Percentiles rank a stretch among this genome's conserved stretches.
phyloP scores from a whole-genome alignment of 1,140 invertebrate species.

The Heliothis subflexa region DNA sequence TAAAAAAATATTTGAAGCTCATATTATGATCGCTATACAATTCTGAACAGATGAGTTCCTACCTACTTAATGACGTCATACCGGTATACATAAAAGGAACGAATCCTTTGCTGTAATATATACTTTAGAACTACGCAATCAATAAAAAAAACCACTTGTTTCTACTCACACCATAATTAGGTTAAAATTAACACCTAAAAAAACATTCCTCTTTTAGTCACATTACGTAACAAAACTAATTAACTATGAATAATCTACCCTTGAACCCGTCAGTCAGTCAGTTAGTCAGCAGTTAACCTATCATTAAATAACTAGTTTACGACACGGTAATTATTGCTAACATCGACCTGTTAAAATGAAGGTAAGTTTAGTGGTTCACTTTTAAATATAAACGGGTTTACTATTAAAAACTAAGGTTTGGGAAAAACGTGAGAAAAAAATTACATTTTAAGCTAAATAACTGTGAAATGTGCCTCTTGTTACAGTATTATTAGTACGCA shows the following conservation, averaged over 20 bases:
- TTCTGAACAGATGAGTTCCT: too few relatives aligned
- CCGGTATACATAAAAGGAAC: too few relatives aligned
- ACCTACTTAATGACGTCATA: too few relatives aligned
- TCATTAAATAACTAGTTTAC: conserved; percentile 44
- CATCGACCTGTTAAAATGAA: background rate
- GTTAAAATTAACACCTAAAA: conserved; percentile 9
- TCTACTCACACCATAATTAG: background rate
- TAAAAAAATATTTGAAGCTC: too few relatives aligned
- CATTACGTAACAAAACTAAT: conserved; percentile 14
- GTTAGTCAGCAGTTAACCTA: conserved; percentile 33
- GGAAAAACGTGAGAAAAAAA: too few relatives aligned
- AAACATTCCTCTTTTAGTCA: background rate
- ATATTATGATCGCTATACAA: too few relatives aligned
- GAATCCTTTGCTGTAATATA: too few relatives aligned
- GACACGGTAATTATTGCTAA: conserved; percentile 28
- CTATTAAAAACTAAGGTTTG: too few relatives aligned
- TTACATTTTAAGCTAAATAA: too few relatives aligned
- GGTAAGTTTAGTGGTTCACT: background rate
- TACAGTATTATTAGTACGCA: too few relatives aligned
- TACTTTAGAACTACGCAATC: background rate
- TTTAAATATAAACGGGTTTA: background rate
- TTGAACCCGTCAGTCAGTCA: conserved; percentile 42
- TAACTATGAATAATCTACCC: conserved; percentile 34
- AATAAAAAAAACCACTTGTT: background rate
- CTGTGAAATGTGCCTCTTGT: too few relatives aligned